A percentile compares a stretch with the other conserved stretches of the same genome.
phyloP scores from a whole-genome alignment of 2,888 invertebrate species.

The Oconnorella tubifera region DNA sequence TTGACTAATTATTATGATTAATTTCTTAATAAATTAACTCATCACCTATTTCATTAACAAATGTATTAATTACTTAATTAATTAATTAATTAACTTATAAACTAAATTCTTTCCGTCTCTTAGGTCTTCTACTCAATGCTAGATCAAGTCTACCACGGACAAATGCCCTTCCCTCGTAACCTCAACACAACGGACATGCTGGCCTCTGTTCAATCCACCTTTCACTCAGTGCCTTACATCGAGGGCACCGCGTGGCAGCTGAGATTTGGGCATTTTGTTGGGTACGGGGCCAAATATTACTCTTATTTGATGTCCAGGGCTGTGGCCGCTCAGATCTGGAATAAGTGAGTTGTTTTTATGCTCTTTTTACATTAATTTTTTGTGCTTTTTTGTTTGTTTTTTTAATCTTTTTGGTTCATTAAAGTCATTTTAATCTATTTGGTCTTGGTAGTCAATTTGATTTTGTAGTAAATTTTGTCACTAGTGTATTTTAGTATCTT shows the following conservation, averaged over 20 bases:
- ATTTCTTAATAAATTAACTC: too few species aligned
- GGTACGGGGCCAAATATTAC: conserved; percentile 98
- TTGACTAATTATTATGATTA: too few species aligned
- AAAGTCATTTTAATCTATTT: too few species aligned
- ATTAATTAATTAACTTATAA: too few species aligned
- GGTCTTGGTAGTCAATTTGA: too few species aligned
- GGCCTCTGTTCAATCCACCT: conserved; percentile 72
- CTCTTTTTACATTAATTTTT: too few species aligned
- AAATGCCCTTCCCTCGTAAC: conserved; percentile 59
- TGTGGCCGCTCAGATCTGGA: conserved; percentile 89
- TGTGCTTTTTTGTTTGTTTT: background rate
- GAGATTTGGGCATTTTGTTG: conserved; percentile 91
- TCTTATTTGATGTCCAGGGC: conserved; percentile 93
- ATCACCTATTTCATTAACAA: too few species aligned
- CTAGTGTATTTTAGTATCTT: too few species aligned
- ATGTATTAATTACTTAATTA: too few species aligned
- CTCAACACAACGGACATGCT: conserved; percentile 70
- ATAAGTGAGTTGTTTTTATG: conserved; percentile 44
- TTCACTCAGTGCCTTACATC: conserved; percentile 82
- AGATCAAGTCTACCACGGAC: conserved; percentile 83
- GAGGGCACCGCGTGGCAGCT: conserved; percentile 91
- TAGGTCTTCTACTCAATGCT: conserved; percentile 79
- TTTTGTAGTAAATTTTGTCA: too few species aligned
- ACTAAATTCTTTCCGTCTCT: too few species aligned
- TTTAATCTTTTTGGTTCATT: background rate